Conservation (phyloP, 1,140 invertebrate genomes). For the Lethocerus indicus region DNA sequence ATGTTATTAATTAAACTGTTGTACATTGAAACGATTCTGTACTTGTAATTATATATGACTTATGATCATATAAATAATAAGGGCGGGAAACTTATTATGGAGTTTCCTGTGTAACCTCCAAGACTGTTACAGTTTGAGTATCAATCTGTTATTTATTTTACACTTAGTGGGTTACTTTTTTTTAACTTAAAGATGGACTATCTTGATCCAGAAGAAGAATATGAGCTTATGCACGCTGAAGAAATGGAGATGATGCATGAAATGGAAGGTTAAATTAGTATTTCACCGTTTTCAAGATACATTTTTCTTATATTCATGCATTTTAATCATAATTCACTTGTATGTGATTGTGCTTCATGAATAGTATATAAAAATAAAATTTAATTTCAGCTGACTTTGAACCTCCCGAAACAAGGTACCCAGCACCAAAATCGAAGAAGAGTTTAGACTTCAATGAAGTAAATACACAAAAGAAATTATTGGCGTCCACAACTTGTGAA, state of each 20-base stretch:
- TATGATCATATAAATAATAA: too few relatives aligned
- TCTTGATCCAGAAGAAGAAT: slow-evolving; percentile 58
- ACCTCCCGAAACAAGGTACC: slow-evolving; percentile 1
- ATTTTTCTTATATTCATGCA: background rate
- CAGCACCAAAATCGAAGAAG: slow-evolving; percentile 17
- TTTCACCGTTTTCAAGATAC: slow-evolving; percentile 8
- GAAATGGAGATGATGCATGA: slow-evolving; percentile 49
- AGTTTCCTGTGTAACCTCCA: too few relatives aligned
- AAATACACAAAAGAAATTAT: too few relatives aligned
- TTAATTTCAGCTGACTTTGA: slow-evolving; percentile 8
- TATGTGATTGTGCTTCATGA: background rate
- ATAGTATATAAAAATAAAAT: slow-evolving; percentile 1
- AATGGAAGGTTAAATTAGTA: slow-evolving; percentile 27
- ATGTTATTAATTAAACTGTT: too few relatives aligned
- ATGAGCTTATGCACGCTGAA: slow-evolving; percentile 50
- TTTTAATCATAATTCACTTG: too few relatives aligned
- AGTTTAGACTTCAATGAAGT: slow-evolving; percentile 17
- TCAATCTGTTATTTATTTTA: too few relatives aligned
- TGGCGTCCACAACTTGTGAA: too few relatives aligned
- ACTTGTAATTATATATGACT: too few relatives aligned
- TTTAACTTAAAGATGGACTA: slow-evolving; percentile 30
- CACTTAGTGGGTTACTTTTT: too few relatives aligned
- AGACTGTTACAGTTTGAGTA: too few relatives aligned
- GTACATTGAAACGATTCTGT: too few relatives aligned
- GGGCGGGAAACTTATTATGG: too few relatives aligned